Base-by-base conservation (phyloP, 2,113 vertebrate species). In the Syrrhaptes paradoxus region DNA sequence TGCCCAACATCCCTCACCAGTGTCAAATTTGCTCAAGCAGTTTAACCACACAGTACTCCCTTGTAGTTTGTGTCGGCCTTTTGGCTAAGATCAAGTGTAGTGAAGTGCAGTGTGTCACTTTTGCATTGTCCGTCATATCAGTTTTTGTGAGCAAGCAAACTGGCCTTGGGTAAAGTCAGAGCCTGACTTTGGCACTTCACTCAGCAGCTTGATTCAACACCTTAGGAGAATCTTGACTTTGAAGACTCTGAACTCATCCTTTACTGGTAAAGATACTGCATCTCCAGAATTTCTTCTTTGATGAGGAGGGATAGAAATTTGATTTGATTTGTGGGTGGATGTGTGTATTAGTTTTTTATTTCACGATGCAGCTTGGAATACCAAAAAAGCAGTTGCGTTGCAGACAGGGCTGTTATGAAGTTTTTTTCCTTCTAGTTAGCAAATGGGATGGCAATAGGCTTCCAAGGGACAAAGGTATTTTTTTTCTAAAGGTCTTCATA, bases 121-220 rank as follows among this genome's bases (percentile, higher is more conserved):
- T 3, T 8, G 7, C 29, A 5, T 48, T 46, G 17, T 26, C 68
- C 5, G 0, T 31, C 1, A 0, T 55, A 18, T 16, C 14, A 5
- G 22, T 3, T 61, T 19, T 71, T 86, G 34, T 38, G 45, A 45
- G 19, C 25, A 17, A 78, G 26, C 11, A 84, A 19, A 24, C n/a
- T n/a, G 65, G n/a, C 48, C 41, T 61, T 31, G 29, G 57, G 52
- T n/a, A 1, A 18, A 82, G 55, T 15, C 65, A 63, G 48, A 51
- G 46, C 8, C 67, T 49, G 46, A 28, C 32, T 63, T 59, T 31
- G 21, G 46, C 46, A 10, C 51, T 74, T 73, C 28, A 14, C 19
- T 34, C 36, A 38, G 84, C 19, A 74, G 34, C 22, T 57, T 34
- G 13, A 9, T 32, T 45, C n/a, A 58, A 0, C 0, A 4, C 11